Percentiles rank a stretch among this genome's conserved stretches.
Conservation (phyloP, 2,888 invertebrate species). For the Hemithea aestivaria region DNA sequence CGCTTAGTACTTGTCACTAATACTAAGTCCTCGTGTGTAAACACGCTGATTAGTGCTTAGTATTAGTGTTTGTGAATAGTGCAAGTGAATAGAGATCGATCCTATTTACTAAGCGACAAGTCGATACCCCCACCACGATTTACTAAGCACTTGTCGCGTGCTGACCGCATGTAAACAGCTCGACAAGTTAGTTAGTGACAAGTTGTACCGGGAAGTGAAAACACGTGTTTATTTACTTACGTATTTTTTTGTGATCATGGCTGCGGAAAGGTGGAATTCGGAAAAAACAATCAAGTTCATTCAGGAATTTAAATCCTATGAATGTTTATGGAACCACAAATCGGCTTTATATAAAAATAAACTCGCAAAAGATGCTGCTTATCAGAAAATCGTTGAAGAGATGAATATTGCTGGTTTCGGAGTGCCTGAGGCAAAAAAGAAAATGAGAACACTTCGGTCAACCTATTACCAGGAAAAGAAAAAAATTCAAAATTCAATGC, state of each 20-base stretch:
- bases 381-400: slow-evolving; percentile 9
- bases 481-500: slow-evolving; percentile 10
- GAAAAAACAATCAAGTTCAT: slow-evolving; percentile 20
- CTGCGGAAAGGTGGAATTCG: slow-evolving; percentile 20
- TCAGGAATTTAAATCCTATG: slow-evolving; percentile 18
- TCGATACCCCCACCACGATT: slow-evolving; percentile 8
- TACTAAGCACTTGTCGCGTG: slow-evolving; percentile 7
- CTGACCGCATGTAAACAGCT: slow-evolving; percentile 17
- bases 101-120: slow-evolving; percentile 18
- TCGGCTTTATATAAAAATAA: slow-evolving; percentile 15
- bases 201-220: slow-evolving; percentile 12
- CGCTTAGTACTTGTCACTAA: slow-evolving; percentile 19
- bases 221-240: slow-evolving; percentile 5
- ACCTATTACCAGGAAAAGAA: slow-evolving; percentile 12
- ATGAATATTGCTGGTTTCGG: slow-evolving; percentile 12
- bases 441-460: slow-evolving; percentile 17
- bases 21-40: slow-evolving; percentile 12
- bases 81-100: slow-evolving; percentile 17
- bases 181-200: slow-evolving; percentile 21
- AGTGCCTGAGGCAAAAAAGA: slow-evolving; percentile 16
- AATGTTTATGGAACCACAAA: slow-evolving; percentile 20
- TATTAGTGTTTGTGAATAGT: slow-evolving; percentile 16
- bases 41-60: slow-evolving; percentile 14
- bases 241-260: slow-evolving; percentile 20
- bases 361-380: slow-evolving; percentile 7